A percentile compares a stretch with the other conserved stretches of the same genome.
Evolutionary conservation across 2,113 vertebrate genomes (phyloP).

Genomic region (Hoplias malabaricus): DNA sequence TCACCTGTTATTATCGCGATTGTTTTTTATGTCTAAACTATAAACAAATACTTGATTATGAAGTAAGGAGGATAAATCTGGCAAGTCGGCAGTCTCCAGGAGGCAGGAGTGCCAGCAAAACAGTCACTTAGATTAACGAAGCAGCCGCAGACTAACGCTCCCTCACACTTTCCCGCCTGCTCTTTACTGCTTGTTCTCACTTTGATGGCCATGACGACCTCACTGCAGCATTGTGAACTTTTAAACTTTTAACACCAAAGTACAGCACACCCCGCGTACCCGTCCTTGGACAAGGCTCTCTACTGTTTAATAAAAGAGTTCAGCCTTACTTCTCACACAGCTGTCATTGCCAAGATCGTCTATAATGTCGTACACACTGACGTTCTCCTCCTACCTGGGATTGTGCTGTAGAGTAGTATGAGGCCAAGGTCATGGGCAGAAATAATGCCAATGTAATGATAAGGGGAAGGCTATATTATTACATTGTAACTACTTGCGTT

Average conservation of each 20-base stretch:
- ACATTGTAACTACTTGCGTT: too few species aligned
- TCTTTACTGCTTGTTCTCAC: conserved; percentile 43
- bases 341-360: conserved; percentile 23
- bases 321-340: conserved; percentile 8
- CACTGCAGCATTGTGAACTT: conserved; percentile 47
- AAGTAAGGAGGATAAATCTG: conserved; percentile 73
- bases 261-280: conserved; percentile 23
- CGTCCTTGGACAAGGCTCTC: conserved; percentile 47
- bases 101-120: conserved; percentile 57
- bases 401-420: conserved; percentile 2
- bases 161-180: conserved; percentile 2
- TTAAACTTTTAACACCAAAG: conserved; percentile 46
- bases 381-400: conserved; percentile 13
- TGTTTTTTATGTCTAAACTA: conserved; percentile 75
- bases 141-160: conserved; percentile 43
- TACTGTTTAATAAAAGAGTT: conserved; percentile 37
- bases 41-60: conserved; percentile 79
- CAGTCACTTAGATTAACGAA: conserved; percentile 70
- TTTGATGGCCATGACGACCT: conserved; percentile 53
- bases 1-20: conserved; percentile 74
- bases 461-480: neutral
- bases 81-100: conserved; percentile 55
- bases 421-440: conserved; percentile 18
- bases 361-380: conserved; percentile 16
- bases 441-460: neutral